These are phyloP conservation scores for Huso huso DNA, from an alignment of 2,797 vertebrate genomes.

Conservation along the genomic window DNA sequence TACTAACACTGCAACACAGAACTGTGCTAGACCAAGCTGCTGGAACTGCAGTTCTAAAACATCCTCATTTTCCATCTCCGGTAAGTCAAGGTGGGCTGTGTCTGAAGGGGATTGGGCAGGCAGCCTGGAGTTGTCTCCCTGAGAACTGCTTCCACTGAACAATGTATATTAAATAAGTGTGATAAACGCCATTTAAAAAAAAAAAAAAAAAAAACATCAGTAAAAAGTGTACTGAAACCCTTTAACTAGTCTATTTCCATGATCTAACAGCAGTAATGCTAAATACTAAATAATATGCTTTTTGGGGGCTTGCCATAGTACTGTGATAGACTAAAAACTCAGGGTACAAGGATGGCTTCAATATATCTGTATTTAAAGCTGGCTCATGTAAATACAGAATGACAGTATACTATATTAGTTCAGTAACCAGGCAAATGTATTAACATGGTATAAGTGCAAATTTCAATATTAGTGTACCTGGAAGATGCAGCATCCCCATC, in stretches of 20 bases:
- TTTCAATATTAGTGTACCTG: slow-evolving; percentile 56
- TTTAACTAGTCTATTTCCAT: too few species aligned
- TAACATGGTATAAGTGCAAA: not conserved
- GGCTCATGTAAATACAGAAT: not conserved
- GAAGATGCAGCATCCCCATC: slow-evolving; percentile 83
- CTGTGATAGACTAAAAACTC: not conserved
- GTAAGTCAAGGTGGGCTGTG: slow-evolving; percentile 51
- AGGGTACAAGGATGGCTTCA: not conserved
- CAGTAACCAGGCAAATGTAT: too few species aligned
- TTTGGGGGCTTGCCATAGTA: too few species aligned
- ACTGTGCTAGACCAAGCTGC: slow-evolving; percentile 85
- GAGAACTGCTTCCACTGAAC: slow-evolving; percentile 65
- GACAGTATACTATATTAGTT: too few species aligned
- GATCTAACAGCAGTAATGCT: slow-evolving; percentile 21
- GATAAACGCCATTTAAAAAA: too few species aligned
- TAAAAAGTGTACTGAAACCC: too few species aligned
- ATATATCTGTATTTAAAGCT: not conserved
- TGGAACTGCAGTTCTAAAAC: slow-evolving; percentile 73
- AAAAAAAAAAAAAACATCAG: too few species aligned
- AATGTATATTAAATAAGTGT: not conserved
- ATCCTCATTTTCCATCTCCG: slow-evolving; percentile 68
- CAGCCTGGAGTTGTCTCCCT: slow-evolving; percentile 47
- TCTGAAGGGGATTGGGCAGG: slow-evolving; percentile 59
- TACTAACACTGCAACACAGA: slow-evolving; percentile 69
- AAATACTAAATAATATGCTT: not conserved